Evolutionary conservation across 2,888 invertebrate species (phyloP).

Genomic region (Keiferia lycopersicella): DNA sequence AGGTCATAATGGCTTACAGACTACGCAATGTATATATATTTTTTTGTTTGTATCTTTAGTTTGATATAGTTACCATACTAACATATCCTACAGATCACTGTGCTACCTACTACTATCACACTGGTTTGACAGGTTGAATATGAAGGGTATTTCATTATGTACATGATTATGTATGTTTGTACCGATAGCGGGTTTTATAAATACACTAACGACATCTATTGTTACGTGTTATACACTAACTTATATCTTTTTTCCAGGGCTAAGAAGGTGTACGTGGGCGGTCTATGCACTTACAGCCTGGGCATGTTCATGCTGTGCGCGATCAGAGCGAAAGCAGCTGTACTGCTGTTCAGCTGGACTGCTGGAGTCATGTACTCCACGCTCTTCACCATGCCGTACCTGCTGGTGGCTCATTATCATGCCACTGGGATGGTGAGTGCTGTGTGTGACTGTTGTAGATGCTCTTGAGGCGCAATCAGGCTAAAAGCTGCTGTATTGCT

Average conservation of each 20-base stretch:
- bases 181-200: too few species aligned
- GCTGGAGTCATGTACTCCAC: constrained; percentile 99
- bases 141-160: too few species aligned
- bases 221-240: too few species aligned
- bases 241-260: constrained; percentile 83
- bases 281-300: constrained; percentile 91
- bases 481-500: constrained; percentile 90
- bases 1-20: too few species aligned
- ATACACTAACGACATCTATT: too few species aligned
- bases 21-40: too few species aligned
- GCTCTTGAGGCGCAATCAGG: constrained; percentile 86
- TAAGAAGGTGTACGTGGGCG: constrained; percentile 92
- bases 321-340: constrained; percentile 88
- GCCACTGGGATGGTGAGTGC: constrained; percentile 91
- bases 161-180: too few species aligned
- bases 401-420: constrained; percentile 96
- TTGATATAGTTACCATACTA: too few species aligned
- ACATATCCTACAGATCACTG: too few species aligned
- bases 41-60: too few species aligned
- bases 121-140: too few species aligned
- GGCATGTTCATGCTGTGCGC: constrained; percentile 95
- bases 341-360: constrained; percentile 94
- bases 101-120: too few species aligned
- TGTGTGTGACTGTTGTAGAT: background rate
- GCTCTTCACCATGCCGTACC: constrained; percentile 97